These are phyloP conservation scores for Drosophila falleni DNA, from an alignment of 2,888 invertebrate species.

Conservation along the genomic window DNA sequence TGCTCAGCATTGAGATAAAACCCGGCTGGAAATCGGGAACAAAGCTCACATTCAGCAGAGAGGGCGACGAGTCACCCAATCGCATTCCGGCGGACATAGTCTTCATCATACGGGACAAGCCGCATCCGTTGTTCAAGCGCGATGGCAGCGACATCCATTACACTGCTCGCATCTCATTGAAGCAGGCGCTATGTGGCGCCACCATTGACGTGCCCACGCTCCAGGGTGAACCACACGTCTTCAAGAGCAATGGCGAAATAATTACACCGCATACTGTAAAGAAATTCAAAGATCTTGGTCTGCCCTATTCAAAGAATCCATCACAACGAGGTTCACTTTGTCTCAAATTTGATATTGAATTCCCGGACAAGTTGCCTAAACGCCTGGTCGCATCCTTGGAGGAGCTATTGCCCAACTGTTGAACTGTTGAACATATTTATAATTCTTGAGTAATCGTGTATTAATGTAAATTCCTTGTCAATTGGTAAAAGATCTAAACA, in stretches of 20 bases:
- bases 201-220: conserved; percentile 96
- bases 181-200: conserved; percentile 96
- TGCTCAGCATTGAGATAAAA: conserved; percentile 96
- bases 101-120: conserved; percentile 97
- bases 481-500: conserved; percentile 3
- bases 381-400: conserved; percentile 93
- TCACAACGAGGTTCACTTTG: conserved; percentile 94
- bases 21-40: conserved; percentile 99
- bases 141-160: conserved; percentile 97
- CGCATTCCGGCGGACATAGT: conserved; percentile 98
- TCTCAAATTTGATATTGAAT: conserved; percentile 97
- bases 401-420: conserved; percentile 90
- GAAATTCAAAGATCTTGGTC: conserved; percentile 94
- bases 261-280: conserved; percentile 95
- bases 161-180: conserved; percentile 92
- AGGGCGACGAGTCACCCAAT: conserved; percentile 96
- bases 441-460: conserved; percentile 7
- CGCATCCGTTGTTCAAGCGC: conserved; percentile 94
- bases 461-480: conserved; percentile 42
- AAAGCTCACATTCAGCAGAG: conserved; percentile 97
- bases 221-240: conserved; percentile 91
- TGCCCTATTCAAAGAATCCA: conserved; percentile 97
- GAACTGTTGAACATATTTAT: conserved; percentile 44
- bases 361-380: conserved; percentile 92
- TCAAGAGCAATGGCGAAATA: conserved; percentile 91